Evolutionary conservation across 2,888 invertebrate genomes (phyloP), one percentile per base, ranked within the genome.

Genomic region (Sarcophaga carnaria): DNA sequence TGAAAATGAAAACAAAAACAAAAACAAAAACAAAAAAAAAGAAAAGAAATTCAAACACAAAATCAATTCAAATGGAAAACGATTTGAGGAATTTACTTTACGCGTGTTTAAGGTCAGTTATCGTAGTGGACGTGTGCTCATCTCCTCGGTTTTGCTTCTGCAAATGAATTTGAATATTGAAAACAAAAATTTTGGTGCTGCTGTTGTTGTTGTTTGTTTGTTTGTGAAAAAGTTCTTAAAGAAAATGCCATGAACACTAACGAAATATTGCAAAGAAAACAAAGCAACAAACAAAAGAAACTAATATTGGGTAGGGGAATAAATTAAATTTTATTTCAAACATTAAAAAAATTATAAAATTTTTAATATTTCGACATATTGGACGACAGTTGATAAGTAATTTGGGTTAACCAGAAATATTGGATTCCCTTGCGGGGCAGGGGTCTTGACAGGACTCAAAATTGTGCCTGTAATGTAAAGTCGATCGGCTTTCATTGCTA

Each of bases 51-150:
- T 45, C 49, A 8, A 25, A 59, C 20, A 60, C 45, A 77, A 45
- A 45, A 11, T n/a, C 22, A 62, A 17, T 5, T 59, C n/a, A 67
- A 67, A 62, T 72, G 14, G 8, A 3, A 20, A 69, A 37, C 62
- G 17, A 64, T 71, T 71, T 71, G 22, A 71, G 17, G 17, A 14
- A 54, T 54, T 54, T 37, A 37, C 37, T 69, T 70, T 80, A 72
- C 45, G 87, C 80, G 76, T 83, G 79, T 77, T 83, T 76, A 82
- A 83, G 87, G 87, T 83, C 85, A 85, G 27, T 80, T 79, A 12
- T 54, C 54, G 5, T 54, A 54, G 14, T 54, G 12, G 12, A 54
- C 54, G 54, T 37, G 54, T 12, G 12, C 17, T 79, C 45, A 22
- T 22, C 27, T 47, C 11, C 45, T 49, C 20, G 27, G 54, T 47